Base-by-base conservation (phyloP, 2,888 invertebrate species). In the Sinohyriopsis cumingii region DNA sequence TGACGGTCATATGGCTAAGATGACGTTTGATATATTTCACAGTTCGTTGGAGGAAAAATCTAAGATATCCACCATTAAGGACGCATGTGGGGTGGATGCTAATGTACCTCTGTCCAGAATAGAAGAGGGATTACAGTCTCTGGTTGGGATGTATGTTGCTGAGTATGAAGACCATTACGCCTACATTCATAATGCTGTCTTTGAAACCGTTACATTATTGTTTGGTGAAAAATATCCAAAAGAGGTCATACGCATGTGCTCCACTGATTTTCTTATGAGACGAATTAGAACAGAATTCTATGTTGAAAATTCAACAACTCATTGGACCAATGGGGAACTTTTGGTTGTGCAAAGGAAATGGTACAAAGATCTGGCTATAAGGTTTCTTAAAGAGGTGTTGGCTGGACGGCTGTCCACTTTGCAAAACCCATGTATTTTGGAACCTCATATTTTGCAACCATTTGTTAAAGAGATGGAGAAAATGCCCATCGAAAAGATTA, bases 131-230 rank as follows among this genome's bases (percentile, higher is more conserved):
- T 22, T 73, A 12, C 45, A 67, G 25, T 56, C 55, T 6, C 61
- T 76, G 61, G 28, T 68, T 28, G 76, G 71, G 18, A 71, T 76
- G 2, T 76, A 76, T 54, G 65, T 76, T 3, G 64, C 65, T 19
- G 67, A 71, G 22, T 19, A 56, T 22, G 71, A 71, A 18, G 73
- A 76, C 7, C 55, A 57, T 12, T 76, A 65, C 59, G 56, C 62
- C 20, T 76, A 73, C 57, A 24, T 71, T 19, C 76, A 76, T 57
- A 71, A 76, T 25, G 56, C 73, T 3, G 69, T 76, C 24, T 73
- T 73, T 71, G 76, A 76, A 55, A 68, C 73, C 7, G 66, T 73
- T 53, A 71, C 73, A 18, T 67, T 76, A 45, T 59, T 69, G 33
- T 76, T 76, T 61, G 76, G 76, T 54, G 25, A 69, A 63, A 73